Evolutionary conservation across 1,140 invertebrate genomes (phyloP).

Genomic region (Hyposmocoma kahamanoa): DNA sequence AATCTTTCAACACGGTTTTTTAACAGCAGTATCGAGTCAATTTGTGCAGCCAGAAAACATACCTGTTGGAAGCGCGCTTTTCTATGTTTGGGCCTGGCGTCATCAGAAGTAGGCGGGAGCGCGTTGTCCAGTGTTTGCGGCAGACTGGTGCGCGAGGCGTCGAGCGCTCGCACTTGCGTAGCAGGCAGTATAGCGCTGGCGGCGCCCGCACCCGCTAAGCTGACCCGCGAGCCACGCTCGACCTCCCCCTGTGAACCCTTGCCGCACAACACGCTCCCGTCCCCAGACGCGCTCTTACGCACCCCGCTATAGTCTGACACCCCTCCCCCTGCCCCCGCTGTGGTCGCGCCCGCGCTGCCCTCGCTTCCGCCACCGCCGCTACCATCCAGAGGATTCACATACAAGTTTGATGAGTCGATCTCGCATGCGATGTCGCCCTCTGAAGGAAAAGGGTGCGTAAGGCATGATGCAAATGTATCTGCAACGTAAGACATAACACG

Average conservation of each 20-base stretch:
- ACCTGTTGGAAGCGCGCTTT: conserved; percentile 91
- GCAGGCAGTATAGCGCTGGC: too few relatives aligned
- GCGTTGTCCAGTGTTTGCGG: background rate
- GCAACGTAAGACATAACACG: conserved; percentile 71
- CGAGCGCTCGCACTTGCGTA: conserved; percentile 30
- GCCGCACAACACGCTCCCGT: conserved; percentile 77
- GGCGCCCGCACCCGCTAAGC: conserved; percentile 53
- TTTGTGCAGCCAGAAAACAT: conserved; percentile 19
- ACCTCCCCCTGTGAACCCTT: conserved; percentile 67
- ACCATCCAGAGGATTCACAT: conserved; percentile 91
- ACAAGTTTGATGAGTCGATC: conserved; percentile 85
- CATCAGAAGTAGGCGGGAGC: conserved; percentile 33
- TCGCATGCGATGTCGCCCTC: conserved; percentile 86
- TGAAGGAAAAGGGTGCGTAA: conserved; percentile 94
- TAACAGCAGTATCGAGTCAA: background rate
- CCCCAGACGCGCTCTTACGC: conserved; percentile 86
- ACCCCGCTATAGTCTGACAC: conserved; percentile 69
- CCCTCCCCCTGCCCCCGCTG: conserved; percentile 63
- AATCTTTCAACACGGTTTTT: background rate
- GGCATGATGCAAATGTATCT: conserved; percentile 96
- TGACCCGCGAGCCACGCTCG: conserved; percentile 51
- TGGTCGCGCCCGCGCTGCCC: conserved; percentile 62
- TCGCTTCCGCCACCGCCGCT: conserved; percentile 73
- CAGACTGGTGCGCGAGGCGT: conserved; percentile 38
- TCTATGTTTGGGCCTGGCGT: conserved; percentile 82